A percentile compares a stretch with the other conserved stretches of the same genome.
Evolutionary conservation across 2,888 invertebrate genomes (phyloP).

Genomic region (Pristionchus mayeri): DNA sequence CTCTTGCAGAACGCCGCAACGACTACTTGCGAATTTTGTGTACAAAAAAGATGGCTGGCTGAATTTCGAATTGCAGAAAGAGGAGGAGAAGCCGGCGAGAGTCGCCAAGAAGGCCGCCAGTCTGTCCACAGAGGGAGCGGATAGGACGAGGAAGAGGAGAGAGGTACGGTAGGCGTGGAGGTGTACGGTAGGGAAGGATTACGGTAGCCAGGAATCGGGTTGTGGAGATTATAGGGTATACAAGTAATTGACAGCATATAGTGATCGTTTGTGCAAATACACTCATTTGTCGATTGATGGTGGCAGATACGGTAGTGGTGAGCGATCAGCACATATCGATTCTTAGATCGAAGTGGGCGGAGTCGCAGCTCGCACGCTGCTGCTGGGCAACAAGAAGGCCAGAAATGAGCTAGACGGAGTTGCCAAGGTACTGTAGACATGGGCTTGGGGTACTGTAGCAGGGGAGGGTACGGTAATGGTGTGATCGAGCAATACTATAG

Average conservation of each 20-base stretch:
- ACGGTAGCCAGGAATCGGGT: not conserved
- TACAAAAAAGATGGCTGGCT: too few species aligned
- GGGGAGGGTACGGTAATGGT: not conserved
- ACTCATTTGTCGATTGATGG: not conserved
- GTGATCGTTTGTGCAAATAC: not conserved
- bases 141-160: slow-evolving; percentile 18
- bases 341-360: slow-evolving; percentile 49
- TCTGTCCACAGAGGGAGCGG: not conserved
- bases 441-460: too few species aligned
- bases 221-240: not conserved
- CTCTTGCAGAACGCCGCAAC: too few species aligned
- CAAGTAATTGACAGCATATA: not conserved
- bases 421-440: not conserved
- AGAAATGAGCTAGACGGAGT: slow-evolving; percentile 41
- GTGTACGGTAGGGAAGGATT: not conserved
- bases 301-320: not conserved
- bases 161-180: not conserved
- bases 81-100: not conserved
- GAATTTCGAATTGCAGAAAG: too few species aligned
- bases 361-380: slow-evolving; percentile 51
- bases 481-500: not conserved
- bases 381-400: slow-evolving; percentile 9
- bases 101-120: not conserved
- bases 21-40: too few species aligned
- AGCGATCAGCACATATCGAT: too few species aligned